Evolutionary conservation across 2,797 vertebrate species (phyloP), one percentile per base, ranked within the genome.

Genomic region (Gymnoscopelus microlampas): DNA sequence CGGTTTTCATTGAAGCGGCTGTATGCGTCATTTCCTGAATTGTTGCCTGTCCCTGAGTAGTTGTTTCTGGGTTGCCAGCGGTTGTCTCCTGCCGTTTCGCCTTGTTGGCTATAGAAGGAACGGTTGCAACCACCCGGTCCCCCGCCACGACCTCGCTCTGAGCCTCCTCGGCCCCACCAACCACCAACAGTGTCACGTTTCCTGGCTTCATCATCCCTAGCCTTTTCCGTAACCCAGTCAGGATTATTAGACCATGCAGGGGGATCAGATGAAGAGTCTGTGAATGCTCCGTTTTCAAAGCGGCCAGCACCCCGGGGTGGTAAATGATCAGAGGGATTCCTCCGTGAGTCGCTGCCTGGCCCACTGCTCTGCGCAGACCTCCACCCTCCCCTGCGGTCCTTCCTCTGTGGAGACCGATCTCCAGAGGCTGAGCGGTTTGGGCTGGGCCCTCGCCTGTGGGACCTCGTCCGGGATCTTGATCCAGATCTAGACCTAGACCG

Each of bases 221-320:
- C 94, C 88, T 92, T 95, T 87, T 99, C 98, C 32, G 92, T 95
- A 14, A 98, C 93, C 97, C 97, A 98, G 61, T 91, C 97, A 0
- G 96, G 39, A 44, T 96, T 96, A 13, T 97, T 95, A 10, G 89
- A 93, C 78, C 89, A 94, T 70, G 78, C 80, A 73, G 83, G 87
- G 44, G 89, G 94, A 2, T 97, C 95, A 1, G 94, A 91, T 26
- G 93, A 91, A 0, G 84, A 81, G 63, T 95, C 95, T 12, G 92
- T 56, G 1, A 69, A 82, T 39, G 2, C 89, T 62, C 91, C 92
- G 53, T 93, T 94, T 78, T 91, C 75, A 7, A 81, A 89, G 65
- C 78, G 90, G 60, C 91, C 90, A 60, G 90, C 84, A 57, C 95
- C 94, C 83, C 93, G 95, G 77, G 89, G 66, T 81, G 92, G 65